phyloP scores from a whole-genome alignment of 2,888 invertebrate genomes.

The Campoplex nolae region DNA sequence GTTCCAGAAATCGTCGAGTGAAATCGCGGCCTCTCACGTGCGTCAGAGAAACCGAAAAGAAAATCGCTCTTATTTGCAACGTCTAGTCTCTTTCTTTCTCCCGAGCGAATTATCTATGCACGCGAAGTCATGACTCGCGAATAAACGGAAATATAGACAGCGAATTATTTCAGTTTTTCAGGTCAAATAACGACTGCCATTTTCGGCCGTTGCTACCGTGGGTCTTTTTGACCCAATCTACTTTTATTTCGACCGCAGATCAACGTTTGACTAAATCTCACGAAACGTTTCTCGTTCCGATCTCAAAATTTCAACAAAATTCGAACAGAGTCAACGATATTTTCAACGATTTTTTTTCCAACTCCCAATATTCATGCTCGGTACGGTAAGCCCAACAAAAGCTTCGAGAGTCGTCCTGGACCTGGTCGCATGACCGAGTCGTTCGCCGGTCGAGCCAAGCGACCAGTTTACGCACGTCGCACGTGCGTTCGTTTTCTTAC shows the following conservation, averaged over 20 bases:
- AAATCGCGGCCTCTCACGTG: conserved; percentile 39
- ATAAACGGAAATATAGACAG: background rate
- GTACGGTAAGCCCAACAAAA: background rate
- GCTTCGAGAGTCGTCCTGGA: background rate
- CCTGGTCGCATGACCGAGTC: conserved; percentile 11
- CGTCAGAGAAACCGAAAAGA: conserved; percentile 35
- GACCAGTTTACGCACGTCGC: conserved; percentile 57
- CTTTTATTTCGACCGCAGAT: too few species aligned
- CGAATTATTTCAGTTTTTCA: background rate
- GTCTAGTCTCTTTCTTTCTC: background rate
- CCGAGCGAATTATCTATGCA: conserved; percentile 24
- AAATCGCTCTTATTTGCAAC: conserved; percentile 26
- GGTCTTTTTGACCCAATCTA: background rate
- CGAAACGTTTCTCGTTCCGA: too few species aligned
- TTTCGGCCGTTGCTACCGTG: background rate
- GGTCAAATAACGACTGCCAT: background rate
- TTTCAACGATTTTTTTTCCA: too few species aligned
- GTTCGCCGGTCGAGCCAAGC: conserved; percentile 8
- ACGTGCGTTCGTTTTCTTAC: conserved; percentile 28
- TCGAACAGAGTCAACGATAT: too few species aligned
- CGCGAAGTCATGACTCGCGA: background rate
- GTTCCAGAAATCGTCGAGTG: conserved; percentile 23
- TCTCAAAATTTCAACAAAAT: too few species aligned
- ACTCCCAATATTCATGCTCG: too few species aligned
- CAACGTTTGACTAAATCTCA: too few species aligned